Evolutionary conservation across 2,888 invertebrate genomes (phyloP), one percentile per base, ranked within the genome.

Genomic region (Eristalis pertinax): DNA sequence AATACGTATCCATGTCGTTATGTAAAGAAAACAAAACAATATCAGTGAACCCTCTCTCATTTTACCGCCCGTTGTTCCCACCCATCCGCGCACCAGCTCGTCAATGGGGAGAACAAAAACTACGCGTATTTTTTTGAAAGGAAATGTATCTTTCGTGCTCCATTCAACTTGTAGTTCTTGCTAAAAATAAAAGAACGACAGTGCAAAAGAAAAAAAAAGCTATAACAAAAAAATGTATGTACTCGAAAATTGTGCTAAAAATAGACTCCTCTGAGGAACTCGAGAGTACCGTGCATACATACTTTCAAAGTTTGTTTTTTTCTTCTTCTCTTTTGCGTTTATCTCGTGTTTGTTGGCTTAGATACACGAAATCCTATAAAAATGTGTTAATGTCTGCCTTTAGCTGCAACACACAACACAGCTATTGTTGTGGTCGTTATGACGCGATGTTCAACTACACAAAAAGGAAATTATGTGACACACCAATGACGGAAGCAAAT

Each of bases 81-180:
- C 19, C n/a, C 50, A 50, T n/a, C n/a, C n/a, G n/a, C n/a, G n/a
- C n/a, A n/a, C n/a, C n/a, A n/a, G n/a, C 19, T 50, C 19, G 19
- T 0, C 24, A 11, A 24, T 24, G 58, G 13, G 22, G 58, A 22
- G 58, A 58, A 7, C n/a, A 38, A 75, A 65, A 75, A 65, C 56
- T 58, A 24, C 38, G 74, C 35, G 74, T 65, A 75, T n/a, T 75
- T 60, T 50, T 43, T 15, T 43, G 22, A 58, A 29, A 67, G 75
- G 67, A 76, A 76, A 76, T 67, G 75, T 76, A 63, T 64, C 58
- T 35, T 76, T 60, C 15, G 75, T 76, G 75, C 75, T 68, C 41
- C 75, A 60, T 76, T 76, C 67, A 68, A 76, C 58, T 60, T 60
- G 29, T 76, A 58, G 58, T 67, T 41, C 41, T 58, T 64, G 50